Conservation (phyloP, 2,113 vertebrate genomes). For the Zosterops japonicus region DNA sequence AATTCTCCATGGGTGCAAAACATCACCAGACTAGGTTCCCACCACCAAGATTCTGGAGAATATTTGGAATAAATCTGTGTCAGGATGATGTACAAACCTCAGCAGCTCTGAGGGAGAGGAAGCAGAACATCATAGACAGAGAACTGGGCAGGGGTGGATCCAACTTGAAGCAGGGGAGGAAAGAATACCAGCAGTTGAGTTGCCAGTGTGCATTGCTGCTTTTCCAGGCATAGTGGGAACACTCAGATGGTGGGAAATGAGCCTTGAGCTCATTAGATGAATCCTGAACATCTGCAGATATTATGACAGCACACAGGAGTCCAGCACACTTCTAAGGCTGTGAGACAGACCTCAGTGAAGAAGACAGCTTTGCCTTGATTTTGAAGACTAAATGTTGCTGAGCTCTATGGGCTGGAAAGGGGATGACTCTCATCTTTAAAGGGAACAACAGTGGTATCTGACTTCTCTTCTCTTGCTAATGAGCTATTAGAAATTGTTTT, state of each 20-base stretch:
- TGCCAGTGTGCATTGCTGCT: background rate
- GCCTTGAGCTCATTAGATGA: background rate
- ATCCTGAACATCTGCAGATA: background rate
- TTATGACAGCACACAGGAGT: background rate
- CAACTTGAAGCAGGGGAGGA: background rate
- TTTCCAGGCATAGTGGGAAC: background rate
- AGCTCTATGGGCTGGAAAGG: background rate
- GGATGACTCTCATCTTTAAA: constrained; percentile 50
- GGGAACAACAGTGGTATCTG: constrained; percentile 49
- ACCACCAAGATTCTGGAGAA: background rate
- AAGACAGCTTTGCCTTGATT: background rate
- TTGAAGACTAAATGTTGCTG: background rate
- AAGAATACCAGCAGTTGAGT: background rate
- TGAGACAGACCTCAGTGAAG: background rate
- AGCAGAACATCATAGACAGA: background rate
- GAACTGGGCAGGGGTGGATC: accelerated
- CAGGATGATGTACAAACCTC: background rate
- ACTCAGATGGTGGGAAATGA: background rate
- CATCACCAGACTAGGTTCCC: background rate
- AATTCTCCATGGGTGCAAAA: background rate
- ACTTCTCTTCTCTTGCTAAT: constrained; percentile 69
- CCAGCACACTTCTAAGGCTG: background rate
- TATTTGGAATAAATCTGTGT: background rate
- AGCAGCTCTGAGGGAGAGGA: background rate
- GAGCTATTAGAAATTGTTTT: constrained; percentile 72